Evolutionary conservation across 2,113 vertebrate genomes (phyloP).

Genomic region (Vidua macroura): DNA sequence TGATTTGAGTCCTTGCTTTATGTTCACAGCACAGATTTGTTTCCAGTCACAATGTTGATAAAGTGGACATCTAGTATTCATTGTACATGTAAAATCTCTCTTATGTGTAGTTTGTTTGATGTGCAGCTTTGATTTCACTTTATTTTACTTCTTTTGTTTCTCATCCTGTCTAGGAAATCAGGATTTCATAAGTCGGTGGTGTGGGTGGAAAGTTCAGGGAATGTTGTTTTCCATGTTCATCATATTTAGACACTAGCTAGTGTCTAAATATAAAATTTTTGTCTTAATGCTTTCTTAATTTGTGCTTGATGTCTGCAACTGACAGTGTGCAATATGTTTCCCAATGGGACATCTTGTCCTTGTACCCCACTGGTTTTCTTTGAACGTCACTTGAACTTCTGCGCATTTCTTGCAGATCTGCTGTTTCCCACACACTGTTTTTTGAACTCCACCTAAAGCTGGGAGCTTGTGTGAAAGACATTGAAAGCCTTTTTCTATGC

Average conservation of each 20-base stretch:
- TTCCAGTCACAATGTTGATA: not conserved
- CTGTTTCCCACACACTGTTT: not conserved
- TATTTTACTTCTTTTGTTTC: not conserved
- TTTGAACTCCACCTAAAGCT: not conserved
- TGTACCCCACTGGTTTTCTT: not conserved
- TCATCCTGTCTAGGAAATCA: not conserved
- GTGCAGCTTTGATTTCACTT: not conserved
- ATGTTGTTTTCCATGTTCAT: not conserved
- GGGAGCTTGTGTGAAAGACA: not conserved
- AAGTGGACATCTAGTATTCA: not conserved
- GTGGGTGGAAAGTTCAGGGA: not conserved
- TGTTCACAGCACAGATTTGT: not conserved
- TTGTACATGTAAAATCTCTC: not conserved
- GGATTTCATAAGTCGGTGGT: not conserved
- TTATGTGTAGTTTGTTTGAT: not conserved
- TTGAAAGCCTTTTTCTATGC: not conserved
- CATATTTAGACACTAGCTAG: not conserved
- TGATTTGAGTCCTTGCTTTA: not conserved
- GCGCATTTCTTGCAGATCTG: not conserved
- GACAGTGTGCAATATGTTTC: not conserved
- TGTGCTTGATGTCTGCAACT: not conserved
- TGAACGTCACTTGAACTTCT: not conserved
- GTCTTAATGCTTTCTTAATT: not conserved
- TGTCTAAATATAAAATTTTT: not conserved
- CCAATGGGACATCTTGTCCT: not conserved